phyloP scores from a whole-genome alignment of 2,888 invertebrate species.

The Tetrapedia diversipes region DNA sequence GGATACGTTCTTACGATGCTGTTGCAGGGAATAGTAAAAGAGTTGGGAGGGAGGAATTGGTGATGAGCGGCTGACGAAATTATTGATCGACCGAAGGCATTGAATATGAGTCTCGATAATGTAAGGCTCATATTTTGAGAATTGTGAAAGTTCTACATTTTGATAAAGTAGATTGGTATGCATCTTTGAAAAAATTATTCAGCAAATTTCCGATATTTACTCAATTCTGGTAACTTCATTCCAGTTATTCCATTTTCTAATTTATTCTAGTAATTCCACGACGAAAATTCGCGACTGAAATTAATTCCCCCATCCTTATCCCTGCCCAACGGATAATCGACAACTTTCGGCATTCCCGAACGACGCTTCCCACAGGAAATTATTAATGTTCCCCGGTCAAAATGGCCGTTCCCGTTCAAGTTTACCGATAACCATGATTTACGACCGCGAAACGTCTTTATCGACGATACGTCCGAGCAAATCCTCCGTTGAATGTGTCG shows the following conservation, averaged over 20 bases:
- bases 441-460: constrained; percentile 43
- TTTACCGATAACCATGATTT: constrained; percentile 51
- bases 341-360: no score
- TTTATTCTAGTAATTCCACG: no score
- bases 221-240: no score
- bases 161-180: no score
- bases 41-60: not conserved
- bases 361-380: constrained; percentile 2
- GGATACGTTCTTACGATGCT: not conserved
- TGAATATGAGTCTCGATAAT: not conserved
- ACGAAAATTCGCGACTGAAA: not conserved
- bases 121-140: not conserved
- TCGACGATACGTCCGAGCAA: constrained; percentile 9
- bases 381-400: constrained; percentile 4
- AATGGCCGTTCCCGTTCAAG: constrained; percentile 21
- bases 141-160: no score
- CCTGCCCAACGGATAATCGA: not conserved
- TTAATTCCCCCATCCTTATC: not conserved
- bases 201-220: no score
- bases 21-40: not conserved
- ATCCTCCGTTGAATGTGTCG: constrained; percentile 1
- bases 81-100: not conserved
- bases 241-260: no score
- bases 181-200: no score
- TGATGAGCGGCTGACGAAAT: not conserved